Base-by-base conservation (phyloP, 2,888 invertebrate genomes). In the Mythimna loreyi region DNA sequence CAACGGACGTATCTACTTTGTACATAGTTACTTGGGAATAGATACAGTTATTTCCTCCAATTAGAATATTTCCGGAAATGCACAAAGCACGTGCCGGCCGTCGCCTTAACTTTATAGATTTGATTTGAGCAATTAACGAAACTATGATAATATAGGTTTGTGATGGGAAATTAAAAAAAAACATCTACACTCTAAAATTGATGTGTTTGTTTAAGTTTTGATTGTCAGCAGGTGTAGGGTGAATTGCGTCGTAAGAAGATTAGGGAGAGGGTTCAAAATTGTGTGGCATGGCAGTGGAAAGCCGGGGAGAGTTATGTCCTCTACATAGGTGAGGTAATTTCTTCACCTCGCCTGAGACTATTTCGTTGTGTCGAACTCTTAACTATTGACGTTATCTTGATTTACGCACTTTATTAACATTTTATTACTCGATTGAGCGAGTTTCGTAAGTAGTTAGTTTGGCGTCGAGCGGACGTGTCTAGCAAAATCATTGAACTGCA, bases 371-470 rank as follows among this genome's bases (percentile, higher is more conserved):
- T 92, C 90, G 87, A 89, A 90, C 89, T 91, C 90, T 92, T 91
- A 92, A 91, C 92, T 92, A 91, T 92, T 92, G 94, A 94, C 93
- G 91, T 92, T 94, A 94, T 94, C 94, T 94, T 94, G 94, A 94
- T 94, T 94, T 94, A 94, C 91, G 89, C 87, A 87, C 91, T 93
- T 94, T 93, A 94, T 94, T 93, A 93, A 93, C 92, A 94, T 94
- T 94, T 93, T 94, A 94, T 93, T 92, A 93, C 88, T 88, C 87
- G 89, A 91, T 88, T 89, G 89, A 91, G 89, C 85, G 88, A 87
- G 86, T 92, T 90, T 88, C 85, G 85, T 90, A 86, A 88, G 84
- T 86, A 89, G 81, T 85, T 85, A 81, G 81, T 84, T 81, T 72
- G 73, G 70, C 60, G 58, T 63, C 63, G 57, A 66, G 52, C 30